Evolutionary conservation across 2,113 vertebrate genomes (phyloP).

Genomic region (Tiliqua scincoides): DNA sequence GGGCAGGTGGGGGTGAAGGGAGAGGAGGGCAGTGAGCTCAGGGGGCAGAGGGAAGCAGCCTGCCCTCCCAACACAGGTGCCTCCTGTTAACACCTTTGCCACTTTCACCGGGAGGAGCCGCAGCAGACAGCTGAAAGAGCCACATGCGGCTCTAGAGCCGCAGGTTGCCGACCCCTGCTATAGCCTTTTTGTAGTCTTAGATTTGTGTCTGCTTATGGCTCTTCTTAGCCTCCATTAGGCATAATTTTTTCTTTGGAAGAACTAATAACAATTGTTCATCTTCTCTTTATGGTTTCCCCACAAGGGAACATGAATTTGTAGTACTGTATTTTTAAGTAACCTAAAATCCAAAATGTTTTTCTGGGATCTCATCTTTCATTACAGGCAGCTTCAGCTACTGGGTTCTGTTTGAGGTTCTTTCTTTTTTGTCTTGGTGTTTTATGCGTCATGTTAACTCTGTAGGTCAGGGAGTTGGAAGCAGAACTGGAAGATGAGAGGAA

Average conservation of each 20-base stretch:
- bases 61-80: no score
- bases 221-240: not conserved
- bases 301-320: not conserved
- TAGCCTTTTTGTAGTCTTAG: not conserved
- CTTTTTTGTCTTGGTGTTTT: rapidly evolving
- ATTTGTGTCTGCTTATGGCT: not conserved
- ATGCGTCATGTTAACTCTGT: rapidly evolving
- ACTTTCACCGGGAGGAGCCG: no score
- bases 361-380: not conserved
- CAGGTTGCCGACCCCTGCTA: no score
- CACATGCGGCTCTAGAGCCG: no score
- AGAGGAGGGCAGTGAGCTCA: no score
- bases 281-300: not conserved
- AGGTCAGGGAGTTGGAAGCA: conserved; percentile 96
- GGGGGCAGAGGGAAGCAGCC: no score
- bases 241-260: not conserved
- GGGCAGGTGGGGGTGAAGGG: no score
- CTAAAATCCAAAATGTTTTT: not conserved
- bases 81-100: no score
- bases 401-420: not conserved
- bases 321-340: not conserved
- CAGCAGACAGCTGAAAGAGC: no score
- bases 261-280: not conserved
- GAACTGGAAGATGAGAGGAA: conserved; percentile 97
- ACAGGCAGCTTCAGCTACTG: not conserved